phyloP scores from a whole-genome alignment of 2,113 vertebrate genomes.

The Sisor rabdophorus region DNA sequence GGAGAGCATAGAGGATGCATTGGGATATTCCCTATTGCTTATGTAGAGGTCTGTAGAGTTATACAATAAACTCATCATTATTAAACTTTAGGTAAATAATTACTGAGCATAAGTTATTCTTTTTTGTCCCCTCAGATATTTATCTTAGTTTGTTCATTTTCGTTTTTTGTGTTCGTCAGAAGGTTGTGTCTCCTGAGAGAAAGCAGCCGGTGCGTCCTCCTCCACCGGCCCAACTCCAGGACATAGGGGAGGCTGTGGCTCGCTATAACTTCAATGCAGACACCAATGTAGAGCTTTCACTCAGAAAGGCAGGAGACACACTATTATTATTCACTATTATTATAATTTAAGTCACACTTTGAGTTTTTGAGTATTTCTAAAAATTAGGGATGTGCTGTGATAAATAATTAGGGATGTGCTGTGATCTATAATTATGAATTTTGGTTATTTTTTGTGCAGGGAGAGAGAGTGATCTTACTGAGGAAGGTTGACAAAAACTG shows the following conservation, averaged over 20 bases:
- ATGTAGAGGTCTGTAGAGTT: constrained; percentile 79
- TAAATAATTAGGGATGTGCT: too few relatives aligned
- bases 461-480: constrained; percentile 87
- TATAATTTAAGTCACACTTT: neutral
- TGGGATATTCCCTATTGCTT: constrained; percentile 95
- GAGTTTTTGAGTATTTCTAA: neutral
- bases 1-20: constrained; percentile 87
- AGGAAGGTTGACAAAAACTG: constrained; percentile 96
- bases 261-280: constrained; percentile 96
- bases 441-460: constrained; percentile 63
- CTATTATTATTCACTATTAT: too few relatives aligned
- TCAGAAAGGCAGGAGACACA: constrained; percentile 79
- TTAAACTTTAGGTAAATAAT: too few relatives aligned
- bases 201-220: constrained; percentile 89
- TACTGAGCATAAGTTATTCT: too few relatives aligned
- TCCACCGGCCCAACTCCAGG: constrained; percentile 86
- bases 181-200: constrained; percentile 81
- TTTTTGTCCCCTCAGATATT: neutral
- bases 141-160: neutral
- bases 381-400: too few relatives aligned
- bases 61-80: neutral
- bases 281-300: constrained; percentile 92
- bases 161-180: constrained; percentile 64
- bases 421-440: too few relatives aligned
- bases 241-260: constrained; percentile 92